Conservation (phyloP, 1,140 invertebrate genomes). For the Sycophaga agraensis region DNA sequence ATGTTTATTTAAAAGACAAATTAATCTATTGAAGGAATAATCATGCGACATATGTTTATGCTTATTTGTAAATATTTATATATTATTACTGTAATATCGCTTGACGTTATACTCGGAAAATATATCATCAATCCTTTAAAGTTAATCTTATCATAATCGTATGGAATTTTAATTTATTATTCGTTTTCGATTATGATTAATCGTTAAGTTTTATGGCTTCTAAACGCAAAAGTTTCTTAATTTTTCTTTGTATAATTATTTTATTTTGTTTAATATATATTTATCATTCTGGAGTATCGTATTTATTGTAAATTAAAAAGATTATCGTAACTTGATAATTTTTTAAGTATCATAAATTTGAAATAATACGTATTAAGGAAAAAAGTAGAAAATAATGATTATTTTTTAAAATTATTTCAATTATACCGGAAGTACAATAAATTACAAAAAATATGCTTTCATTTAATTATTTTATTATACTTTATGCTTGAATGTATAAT, state of each 20-base stretch:
- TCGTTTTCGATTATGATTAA: constrained; percentile 1
- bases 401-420: too few species aligned
- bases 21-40: too few species aligned
- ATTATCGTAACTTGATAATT: not conserved
- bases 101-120: constrained; percentile 15
- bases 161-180: constrained; percentile 7
- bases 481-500: constrained; percentile 11
- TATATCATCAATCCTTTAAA: constrained; percentile 14
- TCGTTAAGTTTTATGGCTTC: not conserved
- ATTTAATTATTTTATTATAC: constrained; percentile 16
- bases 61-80: constrained; percentile 10
- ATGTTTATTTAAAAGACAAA: too few species aligned
- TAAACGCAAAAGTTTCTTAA: not conserved
- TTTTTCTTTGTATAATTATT: not conserved
- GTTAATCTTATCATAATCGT: not conserved
- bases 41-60: not conserved
- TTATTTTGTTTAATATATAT: not conserved
- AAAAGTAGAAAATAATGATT: too few species aligned
- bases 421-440: too few species aligned
- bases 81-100: constrained; percentile 9
- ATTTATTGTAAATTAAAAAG: not conserved
- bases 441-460: too few species aligned
- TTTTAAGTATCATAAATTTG: not conserved
- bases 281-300: constrained; percentile 4
- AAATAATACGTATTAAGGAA: not conserved